Base-by-base conservation (phyloP, 2,888 invertebrate genomes). In the Tortricodes alternella region DNA sequence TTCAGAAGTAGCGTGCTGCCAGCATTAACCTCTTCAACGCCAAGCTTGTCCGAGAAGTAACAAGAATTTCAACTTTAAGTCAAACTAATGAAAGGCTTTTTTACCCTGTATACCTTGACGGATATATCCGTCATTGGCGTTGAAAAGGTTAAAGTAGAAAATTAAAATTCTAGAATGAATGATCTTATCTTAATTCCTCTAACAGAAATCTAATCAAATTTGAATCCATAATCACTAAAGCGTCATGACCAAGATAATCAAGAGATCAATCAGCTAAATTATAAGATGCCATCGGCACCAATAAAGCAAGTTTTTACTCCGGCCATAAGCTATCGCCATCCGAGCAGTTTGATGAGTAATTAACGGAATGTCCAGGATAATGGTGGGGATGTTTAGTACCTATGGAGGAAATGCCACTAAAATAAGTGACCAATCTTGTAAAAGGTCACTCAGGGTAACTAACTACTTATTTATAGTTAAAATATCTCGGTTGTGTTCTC, bases 271-370 rank as follows among this genome's bases (percentile, higher is more conserved):
- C 49, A 49, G 49, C 44, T 16, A 51, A 51, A 51, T 57, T 57
- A 57, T 58, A 41, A 41, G 46, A 24, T 46, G 39, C 46, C 11
- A 19, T 32, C 32, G 46, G 51, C 38, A 38, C 37, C 46, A 32
- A 52, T 59, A 59, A 59, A 59, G 48, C 29, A 59, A 59, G 50
- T 59, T 59, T 59, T 56, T 43, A 59, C 51, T 56, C 51, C 50
- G 15, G 50, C 48, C 56, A 56, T 59, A 52, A 59, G 32, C 43
- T 29, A n/a, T 21, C 49, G 38, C 38, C 49, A 38, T 49, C 38
- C 29, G 29, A 27, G 16, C 24, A 18, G 32, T 23, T 49, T 56
- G 49, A 56, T 56, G 56, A 50, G 56, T 44, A 56, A 56, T 56
- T 56, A 56, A 50, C 43, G 16, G 37, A 16, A 35, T 24, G 49